A percentile compares a stretch with the other conserved stretches of the same genome.
These are phyloP conservation scores for Pagrus major DNA, from an alignment of 2,113 vertebrate species.

Conservation along the genomic window DNA sequence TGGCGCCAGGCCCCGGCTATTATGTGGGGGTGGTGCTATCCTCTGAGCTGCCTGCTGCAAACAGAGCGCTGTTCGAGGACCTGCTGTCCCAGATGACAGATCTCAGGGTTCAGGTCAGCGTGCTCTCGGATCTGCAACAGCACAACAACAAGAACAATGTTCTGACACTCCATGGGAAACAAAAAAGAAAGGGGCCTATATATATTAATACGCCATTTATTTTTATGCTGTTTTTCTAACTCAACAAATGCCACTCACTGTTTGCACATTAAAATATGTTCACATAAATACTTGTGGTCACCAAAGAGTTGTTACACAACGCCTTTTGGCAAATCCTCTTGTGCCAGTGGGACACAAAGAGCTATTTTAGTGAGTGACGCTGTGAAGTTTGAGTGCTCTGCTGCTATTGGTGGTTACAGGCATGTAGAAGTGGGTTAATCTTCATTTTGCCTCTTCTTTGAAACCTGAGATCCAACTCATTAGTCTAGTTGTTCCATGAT, in stretches of 20 bases:
- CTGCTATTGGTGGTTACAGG: background rate
- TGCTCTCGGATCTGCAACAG: background rate
- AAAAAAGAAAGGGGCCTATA: background rate
- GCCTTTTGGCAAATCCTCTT: conserved; percentile 30
- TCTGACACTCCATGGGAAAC: background rate
- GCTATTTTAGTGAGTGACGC: conserved; percentile 33
- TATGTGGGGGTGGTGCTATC: conserved; percentile 96
- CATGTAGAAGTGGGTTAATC: background rate
- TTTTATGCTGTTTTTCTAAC: background rate
- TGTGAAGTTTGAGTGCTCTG: background rate
- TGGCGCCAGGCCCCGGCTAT: conserved; percentile 90
- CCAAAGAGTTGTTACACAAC: background rate
- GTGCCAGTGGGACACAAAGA: conserved; percentile 1
- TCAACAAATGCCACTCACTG: background rate
- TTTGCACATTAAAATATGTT: background rate
- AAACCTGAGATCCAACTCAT: background rate
- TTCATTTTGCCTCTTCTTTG: background rate
- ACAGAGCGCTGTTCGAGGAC: conserved; percentile 91
- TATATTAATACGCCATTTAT: background rate
- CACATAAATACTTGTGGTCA: background rate
- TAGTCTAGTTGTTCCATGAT: background rate
- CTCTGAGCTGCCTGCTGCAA: conserved; percentile 89
- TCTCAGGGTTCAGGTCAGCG: conserved; percentile 92
- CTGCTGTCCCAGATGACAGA: conserved; percentile 94
- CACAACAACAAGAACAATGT: background rate